Evolutionary conservation across 1,140 invertebrate species (phyloP).

Genomic region (Apis cerana): DNA sequence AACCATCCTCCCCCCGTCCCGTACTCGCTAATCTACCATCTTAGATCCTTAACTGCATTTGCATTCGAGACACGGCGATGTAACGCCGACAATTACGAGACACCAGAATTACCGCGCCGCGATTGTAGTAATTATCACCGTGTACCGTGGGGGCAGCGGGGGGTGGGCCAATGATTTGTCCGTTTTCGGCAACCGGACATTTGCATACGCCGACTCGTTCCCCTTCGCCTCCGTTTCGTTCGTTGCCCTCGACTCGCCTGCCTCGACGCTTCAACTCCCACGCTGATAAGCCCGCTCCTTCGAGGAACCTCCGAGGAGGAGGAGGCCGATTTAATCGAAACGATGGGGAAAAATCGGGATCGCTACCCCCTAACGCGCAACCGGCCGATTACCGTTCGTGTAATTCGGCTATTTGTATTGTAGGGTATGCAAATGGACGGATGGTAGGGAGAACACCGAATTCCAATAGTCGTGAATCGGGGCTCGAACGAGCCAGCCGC

Average conservation of each 20-base stretch:
- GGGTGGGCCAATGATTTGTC: slow-evolving; percentile 59
- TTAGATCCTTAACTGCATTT: slow-evolving; percentile 67
- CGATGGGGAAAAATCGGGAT: too few species aligned
- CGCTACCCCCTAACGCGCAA: too few species aligned
- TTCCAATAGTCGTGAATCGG: background rate
- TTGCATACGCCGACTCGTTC: slow-evolving; percentile 51
- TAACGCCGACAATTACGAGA: slow-evolving; percentile 65
- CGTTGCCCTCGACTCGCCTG: background rate
- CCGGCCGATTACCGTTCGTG: background rate
- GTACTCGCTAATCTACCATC: slow-evolving; percentile 60
- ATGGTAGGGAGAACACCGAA: background rate
- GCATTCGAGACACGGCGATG: slow-evolving; percentile 63
- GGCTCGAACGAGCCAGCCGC: background rate
- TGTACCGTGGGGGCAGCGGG: slow-evolving; percentile 7
- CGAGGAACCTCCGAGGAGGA: too few species aligned
- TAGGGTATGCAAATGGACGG: background rate
- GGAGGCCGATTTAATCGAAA: background rate
- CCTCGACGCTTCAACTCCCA: background rate
- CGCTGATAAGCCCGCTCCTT: background rate
- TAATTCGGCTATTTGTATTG: background rate
- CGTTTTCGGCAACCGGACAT: slow-evolving; percentile 62
- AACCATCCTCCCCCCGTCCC: background rate
- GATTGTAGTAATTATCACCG: slow-evolving; percentile 65
- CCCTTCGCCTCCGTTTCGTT: background rate
- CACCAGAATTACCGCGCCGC: slow-evolving; percentile 61